These are phyloP conservation scores for Gymnocheta viridis DNA, from an alignment of 2,888 invertebrate species.

Conservation along the genomic window DNA sequence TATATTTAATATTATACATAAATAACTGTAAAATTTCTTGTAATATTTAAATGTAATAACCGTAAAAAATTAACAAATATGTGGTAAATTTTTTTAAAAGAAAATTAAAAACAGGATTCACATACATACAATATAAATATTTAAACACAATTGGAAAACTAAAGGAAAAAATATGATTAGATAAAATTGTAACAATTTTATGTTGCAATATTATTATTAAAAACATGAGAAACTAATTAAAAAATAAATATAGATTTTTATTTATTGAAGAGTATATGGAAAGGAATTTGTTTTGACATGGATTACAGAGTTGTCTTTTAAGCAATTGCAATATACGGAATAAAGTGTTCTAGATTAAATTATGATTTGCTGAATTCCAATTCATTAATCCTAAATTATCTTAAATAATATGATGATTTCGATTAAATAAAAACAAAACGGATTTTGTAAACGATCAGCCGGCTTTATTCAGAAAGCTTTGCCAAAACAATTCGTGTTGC, in stretches of 20 bases:
- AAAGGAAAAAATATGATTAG: constrained; percentile 44
- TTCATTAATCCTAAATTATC: too few relatives aligned
- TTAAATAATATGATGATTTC: too few relatives aligned
- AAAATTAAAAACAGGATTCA: constrained; percentile 34
- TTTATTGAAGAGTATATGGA: too few relatives aligned
- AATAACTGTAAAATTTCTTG: constrained; percentile 57
- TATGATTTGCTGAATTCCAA: too few relatives aligned
- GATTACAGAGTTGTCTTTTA: too few relatives aligned
- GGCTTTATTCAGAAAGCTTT: too few relatives aligned
- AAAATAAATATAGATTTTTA: constrained; percentile 25
- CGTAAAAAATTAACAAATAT: constrained; percentile 47
- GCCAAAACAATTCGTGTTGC: too few relatives aligned
- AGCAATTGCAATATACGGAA: too few relatives aligned
- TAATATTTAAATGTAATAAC: constrained; percentile 56
- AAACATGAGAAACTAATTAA: constrained; percentile 44
- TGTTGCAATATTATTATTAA: constrained; percentile 67
- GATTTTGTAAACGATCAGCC: too few relatives aligned
- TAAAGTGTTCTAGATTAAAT: too few relatives aligned
- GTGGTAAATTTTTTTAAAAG: constrained; percentile 52
- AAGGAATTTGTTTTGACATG: too few relatives aligned
- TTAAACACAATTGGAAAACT: constrained; percentile 12
- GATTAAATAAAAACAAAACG: too few relatives aligned
- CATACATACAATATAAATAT: constrained; percentile 21
- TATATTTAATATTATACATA: constrained; percentile 29
- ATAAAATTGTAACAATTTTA: constrained; percentile 69